Base-by-base conservation (phyloP, 2,797 vertebrate species). In the Hypotaenidia philippensis region DNA sequence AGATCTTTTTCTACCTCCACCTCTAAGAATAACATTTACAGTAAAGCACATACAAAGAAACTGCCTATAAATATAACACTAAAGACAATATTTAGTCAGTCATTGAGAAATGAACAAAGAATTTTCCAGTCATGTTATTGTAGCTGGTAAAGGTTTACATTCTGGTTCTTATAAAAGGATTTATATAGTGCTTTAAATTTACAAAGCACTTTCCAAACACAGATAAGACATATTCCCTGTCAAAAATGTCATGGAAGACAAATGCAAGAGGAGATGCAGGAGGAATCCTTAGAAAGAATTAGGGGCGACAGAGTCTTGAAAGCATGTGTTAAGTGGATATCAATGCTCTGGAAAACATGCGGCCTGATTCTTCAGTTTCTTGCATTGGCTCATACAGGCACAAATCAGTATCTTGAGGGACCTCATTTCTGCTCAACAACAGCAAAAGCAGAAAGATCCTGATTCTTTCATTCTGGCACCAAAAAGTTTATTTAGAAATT, bases 21-120 rank as follows among this genome's bases (percentile, higher is more conserved):
- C 27, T 94, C 72, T 89, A 96, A 94, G 78, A 92, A 94, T 83
- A 93, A 84, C 68, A 80, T 89, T 90, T 90, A 68, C 38, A 77
- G 22, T 89, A 92, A 92, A 56, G 25, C 16, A 66, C 49, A 66
- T 72, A 56, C 5, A 61, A 94, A 74, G 78, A 85, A 83, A 77
- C 21, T 66, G 66, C 36, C 56, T 89, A 89, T 89, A 92, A 90
- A 83, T 87, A 55, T 38, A 92, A 45, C 16, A 11, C 32, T 93
- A 71, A 87, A 87, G 71, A 66, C 75, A 92, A 87, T 84, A 95
- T 94, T 93, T 92, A 89, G 47, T 89, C 66, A 89, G 44, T 63
- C 60, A 82, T 50, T 87, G 53, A 90, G 81, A 93, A 93, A 90
- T 9, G 4, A 60, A 65, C 22, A 70, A 76, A 82, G 47, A 77